Conservation (phyloP, 2,888 invertebrate species). For the Caenorhabditis sp. region DNA sequence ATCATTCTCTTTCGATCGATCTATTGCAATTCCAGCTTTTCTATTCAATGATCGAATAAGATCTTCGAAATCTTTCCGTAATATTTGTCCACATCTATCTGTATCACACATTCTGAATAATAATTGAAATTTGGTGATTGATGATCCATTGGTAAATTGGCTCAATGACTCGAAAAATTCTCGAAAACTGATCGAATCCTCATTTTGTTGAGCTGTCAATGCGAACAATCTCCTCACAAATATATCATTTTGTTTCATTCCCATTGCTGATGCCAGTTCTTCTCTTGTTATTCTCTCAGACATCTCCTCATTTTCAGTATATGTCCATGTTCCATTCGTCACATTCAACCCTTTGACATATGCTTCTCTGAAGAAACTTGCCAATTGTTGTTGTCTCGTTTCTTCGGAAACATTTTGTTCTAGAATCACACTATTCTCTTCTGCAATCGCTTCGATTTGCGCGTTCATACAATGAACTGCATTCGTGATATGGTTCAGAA, state of each 20-base stretch:
- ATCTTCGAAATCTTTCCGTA: constrained; percentile 89
- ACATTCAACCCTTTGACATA: constrained; percentile 48
- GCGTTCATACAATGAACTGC: constrained; percentile 23
- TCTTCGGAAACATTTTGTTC: constrained; percentile 45
- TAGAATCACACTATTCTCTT: constrained; percentile 20
- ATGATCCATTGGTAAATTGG: constrained; percentile 55
- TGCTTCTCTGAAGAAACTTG: constrained; percentile 83
- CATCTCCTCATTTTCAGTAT: constrained; percentile 46
- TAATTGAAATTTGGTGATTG: constrained; percentile 77
- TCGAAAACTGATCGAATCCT: constrained; percentile 85
- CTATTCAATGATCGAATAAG: constrained; percentile 77
- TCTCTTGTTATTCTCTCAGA: constrained; percentile 72
- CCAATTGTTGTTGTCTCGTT: constrained; percentile 86
- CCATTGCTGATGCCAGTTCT: constrained; percentile 92
- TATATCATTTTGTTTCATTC: constrained; percentile 91
- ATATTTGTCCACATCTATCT: constrained; percentile 90
- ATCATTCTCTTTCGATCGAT: constrained; percentile 40
- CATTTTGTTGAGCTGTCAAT: constrained; percentile 81
- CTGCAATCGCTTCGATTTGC: constrained; percentile 20
- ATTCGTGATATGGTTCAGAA: constrained; percentile 20
- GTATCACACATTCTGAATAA: constrained; percentile 98
- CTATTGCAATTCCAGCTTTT: constrained; percentile 66
- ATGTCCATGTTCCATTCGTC: constrained; percentile 31
- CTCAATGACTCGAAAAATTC: constrained; percentile 86
- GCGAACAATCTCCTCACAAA: constrained; percentile 97